phyloP scores from a whole-genome alignment of 1,140 invertebrate species.

The Popillia japonica region DNA sequence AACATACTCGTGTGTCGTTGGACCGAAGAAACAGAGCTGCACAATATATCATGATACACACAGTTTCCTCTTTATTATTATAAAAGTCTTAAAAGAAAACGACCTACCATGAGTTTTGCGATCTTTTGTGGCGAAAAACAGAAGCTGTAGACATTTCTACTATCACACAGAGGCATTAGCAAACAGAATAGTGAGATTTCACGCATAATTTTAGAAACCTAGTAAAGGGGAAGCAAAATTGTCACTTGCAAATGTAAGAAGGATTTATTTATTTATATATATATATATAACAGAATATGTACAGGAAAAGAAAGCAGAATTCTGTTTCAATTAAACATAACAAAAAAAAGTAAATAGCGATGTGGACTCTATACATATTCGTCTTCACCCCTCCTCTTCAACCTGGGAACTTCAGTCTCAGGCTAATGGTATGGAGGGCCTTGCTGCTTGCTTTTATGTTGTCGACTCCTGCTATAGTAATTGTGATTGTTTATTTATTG shows the following conservation, averaged over 20 bases:
- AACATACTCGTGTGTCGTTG: background rate
- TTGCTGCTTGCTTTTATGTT: too few relatives aligned
- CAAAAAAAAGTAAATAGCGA: too few relatives aligned
- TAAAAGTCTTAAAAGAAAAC: conserved; percentile 16
- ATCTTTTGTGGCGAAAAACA: background rate
- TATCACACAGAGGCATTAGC: background rate
- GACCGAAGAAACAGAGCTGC: background rate
- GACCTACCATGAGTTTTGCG: background rate
- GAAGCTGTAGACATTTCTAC: background rate
- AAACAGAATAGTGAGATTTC: background rate
- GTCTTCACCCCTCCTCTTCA: too few relatives aligned
- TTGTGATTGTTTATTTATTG: too few relatives aligned
- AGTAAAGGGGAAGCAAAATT: background rate
- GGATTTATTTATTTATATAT: too few relatives aligned
- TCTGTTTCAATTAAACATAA: too few relatives aligned
- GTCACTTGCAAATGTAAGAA: background rate
- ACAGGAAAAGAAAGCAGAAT: too few relatives aligned
- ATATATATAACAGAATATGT: too few relatives aligned
- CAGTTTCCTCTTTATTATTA: conserved; percentile 15
- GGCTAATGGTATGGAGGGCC: too few relatives aligned
- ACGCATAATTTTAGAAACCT: background rate
- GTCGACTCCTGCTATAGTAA: too few relatives aligned
- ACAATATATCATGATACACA: conserved; percentile 3
- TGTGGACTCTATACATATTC: too few relatives aligned
- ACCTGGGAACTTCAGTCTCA: too few relatives aligned